Evolutionary conservation across 2,113 vertebrate genomes (phyloP).

Genomic region (Acinonyx jubatus): DNA sequence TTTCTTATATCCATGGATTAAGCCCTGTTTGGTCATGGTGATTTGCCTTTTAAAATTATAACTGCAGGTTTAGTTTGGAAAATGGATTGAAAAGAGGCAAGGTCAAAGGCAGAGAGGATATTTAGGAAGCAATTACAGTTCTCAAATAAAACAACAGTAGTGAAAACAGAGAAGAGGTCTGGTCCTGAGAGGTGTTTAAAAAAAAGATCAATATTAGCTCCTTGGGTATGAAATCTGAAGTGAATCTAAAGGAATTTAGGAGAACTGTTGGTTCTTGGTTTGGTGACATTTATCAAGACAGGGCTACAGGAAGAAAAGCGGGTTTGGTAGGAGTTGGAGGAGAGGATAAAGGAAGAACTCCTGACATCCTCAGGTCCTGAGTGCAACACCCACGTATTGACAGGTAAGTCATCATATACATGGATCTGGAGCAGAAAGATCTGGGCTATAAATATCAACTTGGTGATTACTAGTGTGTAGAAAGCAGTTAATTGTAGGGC

Average conservation of each 20-base stretch:
- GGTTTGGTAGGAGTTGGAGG: background rate
- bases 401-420: background rate
- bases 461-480: background rate
- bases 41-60: background rate
- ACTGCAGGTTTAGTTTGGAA: background rate
- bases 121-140: background rate
- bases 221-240: background rate
- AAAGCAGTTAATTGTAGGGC: background rate
- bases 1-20: background rate
- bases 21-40: background rate
- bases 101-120: background rate
- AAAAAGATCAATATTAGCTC: background rate
- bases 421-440: background rate
- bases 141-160: background rate
- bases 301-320: background rate
- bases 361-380: background rate
- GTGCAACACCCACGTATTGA: background rate
- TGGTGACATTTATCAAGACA: background rate
- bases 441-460: background rate
- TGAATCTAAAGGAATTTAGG: background rate
- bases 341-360: background rate
- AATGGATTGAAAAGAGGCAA: background rate
- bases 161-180: background rate
- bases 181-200: background rate
- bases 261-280: background rate